Base-by-base conservation (phyloP, 64 coral and sea anemone genomes). In the Pachyseris speciosa region DNA sequence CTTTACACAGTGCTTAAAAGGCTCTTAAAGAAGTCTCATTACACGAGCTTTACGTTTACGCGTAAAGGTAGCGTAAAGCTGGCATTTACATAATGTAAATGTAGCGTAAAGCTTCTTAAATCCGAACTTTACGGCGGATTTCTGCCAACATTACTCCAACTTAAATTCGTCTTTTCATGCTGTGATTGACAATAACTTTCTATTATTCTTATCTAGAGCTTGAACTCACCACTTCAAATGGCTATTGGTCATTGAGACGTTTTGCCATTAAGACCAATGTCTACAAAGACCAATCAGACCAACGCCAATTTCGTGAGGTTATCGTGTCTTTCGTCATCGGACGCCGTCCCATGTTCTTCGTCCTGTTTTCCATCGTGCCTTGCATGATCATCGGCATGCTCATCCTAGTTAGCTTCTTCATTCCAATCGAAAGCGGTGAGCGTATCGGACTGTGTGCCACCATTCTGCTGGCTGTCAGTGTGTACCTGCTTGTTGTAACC, bases 381-480 rank as follows among this genome's bases (percentile, higher is more conserved):
- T 94, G 87, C 19, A 58, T 90, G 44, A 80, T 94, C 40, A 84
- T 94, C 34, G 52, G 84, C 6, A 42, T 64, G 49, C 58, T 94
- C 16, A 83, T 94, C 8, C 84, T 94, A 19, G 57, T 75, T 5
- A 90, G 87, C 20, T 94, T 94, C 51, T 69, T 90, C 37, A 42
- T 94, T 19, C 93, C 93, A 37, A 68, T 80, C 1, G 93, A 94
- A 39, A 94, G 34, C 47, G 93, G 93, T 2, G 93, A 94, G 60
- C 47, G 93, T 34, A 74, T 94, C 9, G 93, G 93, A n/a, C 38
- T 91, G 4, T 87, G 94, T 63, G 85, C 89, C 6, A 84, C 88
- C 6, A 80, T 95, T 87, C 64, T 95, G 16, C 72, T 95, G 36
- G 89, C 94, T 24, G 73, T 95, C 2, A 95, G 88, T 9, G 94